Percentiles rank a stretch among this genome's conserved stretches.
phyloP scores from a whole-genome alignment of 2,113 vertebrate genomes.

The Cavia porcellus region DNA sequence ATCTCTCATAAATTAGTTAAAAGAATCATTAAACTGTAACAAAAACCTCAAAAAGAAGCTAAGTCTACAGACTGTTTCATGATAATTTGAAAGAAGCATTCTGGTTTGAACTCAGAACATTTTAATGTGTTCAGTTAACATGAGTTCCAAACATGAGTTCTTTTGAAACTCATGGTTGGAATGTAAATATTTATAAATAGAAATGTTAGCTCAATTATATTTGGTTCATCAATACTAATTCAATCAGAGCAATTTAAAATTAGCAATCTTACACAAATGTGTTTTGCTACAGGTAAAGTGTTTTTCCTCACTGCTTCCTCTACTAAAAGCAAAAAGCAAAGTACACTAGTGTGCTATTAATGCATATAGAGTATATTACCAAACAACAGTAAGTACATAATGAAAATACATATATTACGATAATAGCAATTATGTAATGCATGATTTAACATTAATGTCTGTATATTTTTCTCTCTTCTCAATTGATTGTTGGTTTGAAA shows the following conservation, averaged over 20 bases:
- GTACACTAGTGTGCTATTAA: not conserved
- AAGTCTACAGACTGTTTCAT: not conserved
- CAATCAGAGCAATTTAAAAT: not conserved
- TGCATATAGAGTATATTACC: not conserved
- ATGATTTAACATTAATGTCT: not conserved
- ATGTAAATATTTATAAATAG: slow-evolving; percentile 19
- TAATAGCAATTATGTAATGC: slow-evolving; percentile 4
- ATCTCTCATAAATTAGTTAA: not conserved
- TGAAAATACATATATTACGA: not conserved
- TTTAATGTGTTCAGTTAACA: not conserved
- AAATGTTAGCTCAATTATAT: slow-evolving; percentile 1
- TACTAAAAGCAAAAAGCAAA: not conserved
- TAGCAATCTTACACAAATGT: not conserved
- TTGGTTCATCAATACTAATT: slow-evolving; percentile 4
- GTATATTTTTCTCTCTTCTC: not conserved
- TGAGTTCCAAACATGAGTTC: no score
- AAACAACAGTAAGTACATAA: not conserved
- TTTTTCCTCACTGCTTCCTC: not conserved
- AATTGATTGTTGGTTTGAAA: slow-evolving; percentile 1
- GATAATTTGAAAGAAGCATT: not conserved
- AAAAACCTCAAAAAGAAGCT: slow-evolving; percentile 16
- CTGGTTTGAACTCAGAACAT: not conserved
- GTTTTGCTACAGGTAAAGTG: not conserved
- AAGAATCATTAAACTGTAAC: not conserved
- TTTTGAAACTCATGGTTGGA: slow-evolving; percentile 42